Evolutionary conservation across 2,113 vertebrate genomes (phyloP).

Genomic region (Bothrops jararaca): DNA sequence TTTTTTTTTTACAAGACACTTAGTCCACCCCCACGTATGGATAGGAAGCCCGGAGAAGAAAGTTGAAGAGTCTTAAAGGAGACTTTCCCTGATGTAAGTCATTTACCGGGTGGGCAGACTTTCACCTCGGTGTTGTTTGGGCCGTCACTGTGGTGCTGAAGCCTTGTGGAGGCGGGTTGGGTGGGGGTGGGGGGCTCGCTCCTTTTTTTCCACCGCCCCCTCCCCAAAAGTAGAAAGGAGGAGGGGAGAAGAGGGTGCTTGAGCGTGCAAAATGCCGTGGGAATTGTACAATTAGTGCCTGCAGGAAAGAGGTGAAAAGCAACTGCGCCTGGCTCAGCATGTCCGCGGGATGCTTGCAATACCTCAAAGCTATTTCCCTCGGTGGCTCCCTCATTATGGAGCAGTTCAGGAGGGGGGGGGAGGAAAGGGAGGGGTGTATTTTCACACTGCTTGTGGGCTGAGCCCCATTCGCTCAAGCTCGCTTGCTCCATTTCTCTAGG

Average conservation of each 20-base stretch:
- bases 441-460: background rate
- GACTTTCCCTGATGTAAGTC: background rate
- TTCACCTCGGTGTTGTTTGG: background rate
- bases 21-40: background rate
- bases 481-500: background rate
- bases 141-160: background rate
- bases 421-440: background rate
- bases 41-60: background rate
- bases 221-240: slow-evolving; percentile 12
- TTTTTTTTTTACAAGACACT: background rate
- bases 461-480: background rate
- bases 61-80: background rate
- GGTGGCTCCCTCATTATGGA: slow-evolving; percentile 2
- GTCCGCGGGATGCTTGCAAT: background rate
- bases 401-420: background rate
- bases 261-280: slow-evolving; percentile 1
- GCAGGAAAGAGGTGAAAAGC: background rate
- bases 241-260: background rate
- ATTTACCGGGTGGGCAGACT: background rate
- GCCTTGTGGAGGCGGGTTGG: slow-evolving; percentile 47
- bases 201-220: background rate
- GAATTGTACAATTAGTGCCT: slow-evolving; percentile 6
- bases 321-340: background rate
- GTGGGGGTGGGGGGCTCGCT: slow-evolving; percentile 30
- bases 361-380: background rate